Conservation (phyloP, 2,888 invertebrate genomes). For the Cordylochernes scorpioides region DNA sequence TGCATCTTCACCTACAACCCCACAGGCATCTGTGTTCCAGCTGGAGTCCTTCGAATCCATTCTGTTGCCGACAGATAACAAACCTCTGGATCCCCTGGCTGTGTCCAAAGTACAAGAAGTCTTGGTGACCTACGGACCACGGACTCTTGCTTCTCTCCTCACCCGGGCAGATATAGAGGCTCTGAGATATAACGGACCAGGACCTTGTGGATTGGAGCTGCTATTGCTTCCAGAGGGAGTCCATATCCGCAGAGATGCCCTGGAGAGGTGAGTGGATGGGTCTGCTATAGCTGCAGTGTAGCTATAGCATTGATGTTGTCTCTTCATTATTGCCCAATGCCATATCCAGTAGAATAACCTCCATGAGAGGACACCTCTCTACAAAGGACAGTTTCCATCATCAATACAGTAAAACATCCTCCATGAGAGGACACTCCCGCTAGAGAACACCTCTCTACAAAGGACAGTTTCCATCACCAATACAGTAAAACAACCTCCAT, state of each 20-base stretch:
- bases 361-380: too few species aligned
- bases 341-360: too few species aligned
- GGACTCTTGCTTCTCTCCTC: conserved; percentile 57
- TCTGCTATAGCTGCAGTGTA: too few species aligned
- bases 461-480: too few species aligned
- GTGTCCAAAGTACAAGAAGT: conserved; percentile 46
- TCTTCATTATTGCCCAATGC: too few species aligned
- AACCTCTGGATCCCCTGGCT: conserved; percentile 56
- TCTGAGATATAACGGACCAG: too few species aligned
- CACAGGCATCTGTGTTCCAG: conserved; percentile 4
- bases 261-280: conserved; percentile 69
- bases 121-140: conserved; percentile 48
- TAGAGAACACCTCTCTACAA: too few species aligned
- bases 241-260: conserved; percentile 48
- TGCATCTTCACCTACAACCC: conserved; percentile 17
- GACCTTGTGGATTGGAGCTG: conserved; percentile 40
- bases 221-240: conserved; percentile 59
- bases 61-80: conserved; percentile 40
- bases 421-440: too few species aligned
- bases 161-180: conserved; percentile 57
- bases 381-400: too few species aligned
- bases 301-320: too few species aligned
- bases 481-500: too few species aligned
- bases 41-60: conserved; percentile 23
- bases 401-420: too few species aligned